Conservation (phyloP, 2,797 vertebrate genomes). For the Poeciliopsis gracilis region DNA sequence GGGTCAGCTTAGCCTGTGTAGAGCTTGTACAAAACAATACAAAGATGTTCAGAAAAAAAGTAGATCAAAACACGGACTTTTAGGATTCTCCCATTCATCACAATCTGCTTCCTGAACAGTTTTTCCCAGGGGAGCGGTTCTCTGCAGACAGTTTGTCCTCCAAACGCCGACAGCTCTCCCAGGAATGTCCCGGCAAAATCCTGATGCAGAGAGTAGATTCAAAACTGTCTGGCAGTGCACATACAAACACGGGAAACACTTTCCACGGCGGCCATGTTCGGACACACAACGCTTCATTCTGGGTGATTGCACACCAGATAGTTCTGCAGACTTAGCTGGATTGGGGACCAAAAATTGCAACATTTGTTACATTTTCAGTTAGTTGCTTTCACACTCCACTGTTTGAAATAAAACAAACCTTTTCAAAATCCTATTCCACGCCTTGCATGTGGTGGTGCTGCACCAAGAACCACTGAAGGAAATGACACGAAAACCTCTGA, state of each 20-base stretch:
- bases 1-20: slow-evolving; percentile 33
- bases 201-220: slow-evolving; percentile 23
- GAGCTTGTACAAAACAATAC: slow-evolving; percentile 9
- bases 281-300: slow-evolving; percentile 1
- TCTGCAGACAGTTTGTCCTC: slow-evolving; percentile 62
- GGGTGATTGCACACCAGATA: no score
- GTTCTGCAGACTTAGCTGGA: no score
- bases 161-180: slow-evolving; percentile 60
- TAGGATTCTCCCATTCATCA: slow-evolving; percentile 51
- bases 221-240: background rate
- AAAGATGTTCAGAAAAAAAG: slow-evolving; percentile 30
- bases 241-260: slow-evolving; percentile 20
- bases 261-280: background rate
- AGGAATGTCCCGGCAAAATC: slow-evolving; percentile 59
- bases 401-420: no score
- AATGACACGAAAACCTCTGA: no score
- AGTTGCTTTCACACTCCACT: background rate
- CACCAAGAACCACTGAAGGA: no score
- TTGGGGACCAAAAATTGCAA: no score
- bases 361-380: no score
- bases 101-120: slow-evolving; percentile 59
- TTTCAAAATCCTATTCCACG: no score
- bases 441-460: no score
- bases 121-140: slow-evolving; percentile 55
- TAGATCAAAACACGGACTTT: slow-evolving; percentile 29